These are phyloP conservation scores for Coluber constrictor DNA, from an alignment of 2,797 vertebrate species.

Conservation along the genomic window DNA sequence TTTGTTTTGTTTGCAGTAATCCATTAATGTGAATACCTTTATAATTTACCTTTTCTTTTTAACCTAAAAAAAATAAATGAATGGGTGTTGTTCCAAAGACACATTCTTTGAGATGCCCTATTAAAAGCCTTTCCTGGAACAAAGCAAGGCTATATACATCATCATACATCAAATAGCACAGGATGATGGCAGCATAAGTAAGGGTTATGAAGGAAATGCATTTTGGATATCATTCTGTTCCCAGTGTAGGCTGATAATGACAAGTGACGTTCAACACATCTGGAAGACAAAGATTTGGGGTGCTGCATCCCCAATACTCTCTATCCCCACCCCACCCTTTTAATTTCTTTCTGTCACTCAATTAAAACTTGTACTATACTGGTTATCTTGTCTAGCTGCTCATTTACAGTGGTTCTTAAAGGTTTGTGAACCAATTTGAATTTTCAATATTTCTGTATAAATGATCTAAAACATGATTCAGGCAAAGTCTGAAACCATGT, in stretches of 20 bases:
- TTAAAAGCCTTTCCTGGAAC: background rate
- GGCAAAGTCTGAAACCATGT: background rate
- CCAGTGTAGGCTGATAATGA: background rate
- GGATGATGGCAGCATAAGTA: background rate
- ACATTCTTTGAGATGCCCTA: background rate
- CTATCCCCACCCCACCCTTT: too few species aligned
- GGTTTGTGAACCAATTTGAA: background rate
- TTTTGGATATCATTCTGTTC: background rate
- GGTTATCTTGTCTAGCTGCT: background rate
- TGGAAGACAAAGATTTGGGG: background rate
- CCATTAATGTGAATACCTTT: background rate
- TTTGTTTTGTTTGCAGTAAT: background rate
- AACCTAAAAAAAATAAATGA: background rate
- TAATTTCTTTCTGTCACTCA: background rate
- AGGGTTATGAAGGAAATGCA: background rate
- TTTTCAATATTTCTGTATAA: background rate
- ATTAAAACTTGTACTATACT: background rate
- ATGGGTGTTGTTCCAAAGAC: background rate
- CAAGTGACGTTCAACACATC: background rate
- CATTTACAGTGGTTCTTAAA: background rate
- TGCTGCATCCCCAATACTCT: background rate
- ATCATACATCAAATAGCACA: background rate
- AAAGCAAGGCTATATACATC: background rate
- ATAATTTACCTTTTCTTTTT: background rate
- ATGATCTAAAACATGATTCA: background rate